phyloP scores from a whole-genome alignment of 92 coral and sea anemone species.

The Paramuricea clavata region DNA sequence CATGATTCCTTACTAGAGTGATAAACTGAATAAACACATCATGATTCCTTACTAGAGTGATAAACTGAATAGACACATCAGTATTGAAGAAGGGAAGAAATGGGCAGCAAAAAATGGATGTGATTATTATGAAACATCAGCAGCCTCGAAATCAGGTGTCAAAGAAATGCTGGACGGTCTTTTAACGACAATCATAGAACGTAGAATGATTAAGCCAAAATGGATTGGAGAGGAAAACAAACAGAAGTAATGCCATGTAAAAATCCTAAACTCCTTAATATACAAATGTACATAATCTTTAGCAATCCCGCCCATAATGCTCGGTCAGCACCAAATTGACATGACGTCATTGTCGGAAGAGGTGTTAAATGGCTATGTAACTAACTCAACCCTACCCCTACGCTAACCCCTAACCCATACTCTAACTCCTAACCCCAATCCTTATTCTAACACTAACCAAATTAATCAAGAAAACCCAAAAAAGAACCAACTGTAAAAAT shows the following conservation, averaged over 20 bases:
- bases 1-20: too few species aligned
- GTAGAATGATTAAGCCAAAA: conserved; percentile 69
- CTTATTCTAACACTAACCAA: too few species aligned
- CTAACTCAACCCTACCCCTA: too few species aligned
- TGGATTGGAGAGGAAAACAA: conserved; percentile 50
- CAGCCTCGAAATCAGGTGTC: conserved; percentile 86
- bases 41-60: conserved; percentile 69
- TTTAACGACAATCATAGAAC: conserved; percentile 79
- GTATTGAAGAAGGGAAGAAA: conserved; percentile 86
- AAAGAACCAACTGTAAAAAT: too few species aligned
- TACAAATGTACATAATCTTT: neutral
- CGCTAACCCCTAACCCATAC: too few species aligned
- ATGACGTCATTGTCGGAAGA: too few species aligned
- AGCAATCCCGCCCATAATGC: too few species aligned
- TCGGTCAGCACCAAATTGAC: too few species aligned
- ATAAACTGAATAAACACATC: too few species aligned
- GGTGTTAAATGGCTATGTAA: too few species aligned
- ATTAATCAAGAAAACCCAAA: too few species aligned
- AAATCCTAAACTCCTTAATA: neutral
- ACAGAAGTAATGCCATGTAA: neutral
- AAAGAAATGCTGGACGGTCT: conserved; percentile 87
- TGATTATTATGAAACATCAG: conserved; percentile 93
- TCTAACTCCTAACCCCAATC: too few species aligned
- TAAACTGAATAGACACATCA: conserved; percentile 80
- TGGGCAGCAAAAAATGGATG: conserved; percentile 91